Evolutionary conservation across 2,113 vertebrate genomes (phyloP).

Genomic region (Myotis brandtii): DNA sequence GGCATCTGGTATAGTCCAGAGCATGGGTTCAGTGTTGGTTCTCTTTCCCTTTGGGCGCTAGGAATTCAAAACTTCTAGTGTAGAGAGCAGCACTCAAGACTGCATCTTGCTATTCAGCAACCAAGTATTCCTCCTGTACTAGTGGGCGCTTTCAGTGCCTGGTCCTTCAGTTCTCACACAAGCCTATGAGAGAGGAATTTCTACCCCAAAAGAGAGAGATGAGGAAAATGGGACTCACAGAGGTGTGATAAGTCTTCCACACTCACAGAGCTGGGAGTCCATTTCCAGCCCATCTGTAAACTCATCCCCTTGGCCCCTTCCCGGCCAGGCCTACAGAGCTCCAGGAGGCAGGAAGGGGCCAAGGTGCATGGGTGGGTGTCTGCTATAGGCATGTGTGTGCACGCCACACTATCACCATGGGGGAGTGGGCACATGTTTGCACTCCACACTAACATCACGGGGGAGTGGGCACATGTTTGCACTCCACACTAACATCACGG

Average conservation of each 20-base stretch:
- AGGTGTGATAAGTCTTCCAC: background rate
- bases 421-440: background rate
- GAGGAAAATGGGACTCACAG: background rate
- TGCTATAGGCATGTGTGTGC: background rate
- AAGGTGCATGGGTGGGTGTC: background rate
- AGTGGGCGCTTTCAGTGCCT: fast-evolving
- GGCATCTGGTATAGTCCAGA: background rate
- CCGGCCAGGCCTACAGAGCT: too few relatives aligned
- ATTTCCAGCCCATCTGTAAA: background rate
- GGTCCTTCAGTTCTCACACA: background rate
- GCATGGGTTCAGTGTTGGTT: fast-evolving
- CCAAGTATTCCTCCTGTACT: fast-evolving
- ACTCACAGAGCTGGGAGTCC: background rate
- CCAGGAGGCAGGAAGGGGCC: background rate
- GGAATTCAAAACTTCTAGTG: background rate
- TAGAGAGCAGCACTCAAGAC: background rate
- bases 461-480: background rate
- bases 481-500: too few relatives aligned
- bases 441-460: background rate
- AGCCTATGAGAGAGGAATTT: background rate
- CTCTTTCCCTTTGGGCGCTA: background rate
- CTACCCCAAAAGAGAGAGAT: background rate
- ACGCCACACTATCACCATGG: background rate
- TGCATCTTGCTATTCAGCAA: background rate
- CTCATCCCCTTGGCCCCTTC: background rate